Evolutionary conservation across 1,140 invertebrate genomes (phyloP), one percentile per base, ranked within the genome.

Genomic region (Drosophila nebulosa): DNA sequence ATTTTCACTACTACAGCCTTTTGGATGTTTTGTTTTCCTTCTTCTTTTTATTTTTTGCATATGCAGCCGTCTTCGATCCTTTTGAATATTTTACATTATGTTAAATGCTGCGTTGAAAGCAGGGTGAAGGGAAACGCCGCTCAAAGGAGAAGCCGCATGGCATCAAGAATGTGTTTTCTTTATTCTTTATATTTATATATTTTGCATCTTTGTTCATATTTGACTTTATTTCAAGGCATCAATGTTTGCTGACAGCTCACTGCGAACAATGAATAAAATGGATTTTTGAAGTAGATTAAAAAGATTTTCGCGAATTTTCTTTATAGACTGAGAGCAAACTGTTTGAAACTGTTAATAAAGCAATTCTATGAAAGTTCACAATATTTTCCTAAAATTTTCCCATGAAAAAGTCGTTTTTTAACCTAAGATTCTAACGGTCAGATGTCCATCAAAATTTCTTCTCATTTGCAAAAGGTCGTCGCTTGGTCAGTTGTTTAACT

Each of bases 391-490:
- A 35, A 27, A 63, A 46, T 35, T 64, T n/a, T n/a, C 6, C 1
- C n/a, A 69, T 46, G 39, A 21, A 46, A 46, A 21, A 46, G 16
- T 46, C 18, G 39, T 14, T 46, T 70, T 73, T 72, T 27, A 27
- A n/a, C n/a, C n/a, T 51, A 1, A 12, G 18, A 14, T 62, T 61
- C 14, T 76, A 89, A 89, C 86, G 78, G 86, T 83, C 80, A 90
- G 69, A 39, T 86, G 86, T 90, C 80, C 67, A 89, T 89, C 79
- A 85, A 63, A 62, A 57, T 50, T 42, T 69, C 39, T 21, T 46
- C 32, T 61, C n/a, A 61, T 61, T 24, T 55, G 42, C 16, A 9
- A 16, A 12, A 46, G 26, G 32, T 52, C 22, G 32, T 42, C 14
- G 7, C 4, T 18, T 36, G 65, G 32, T 64, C 64, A 75, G 62